Conservation (phyloP, 2,113 vertebrate species). For the Notiomystis cincta region DNA sequence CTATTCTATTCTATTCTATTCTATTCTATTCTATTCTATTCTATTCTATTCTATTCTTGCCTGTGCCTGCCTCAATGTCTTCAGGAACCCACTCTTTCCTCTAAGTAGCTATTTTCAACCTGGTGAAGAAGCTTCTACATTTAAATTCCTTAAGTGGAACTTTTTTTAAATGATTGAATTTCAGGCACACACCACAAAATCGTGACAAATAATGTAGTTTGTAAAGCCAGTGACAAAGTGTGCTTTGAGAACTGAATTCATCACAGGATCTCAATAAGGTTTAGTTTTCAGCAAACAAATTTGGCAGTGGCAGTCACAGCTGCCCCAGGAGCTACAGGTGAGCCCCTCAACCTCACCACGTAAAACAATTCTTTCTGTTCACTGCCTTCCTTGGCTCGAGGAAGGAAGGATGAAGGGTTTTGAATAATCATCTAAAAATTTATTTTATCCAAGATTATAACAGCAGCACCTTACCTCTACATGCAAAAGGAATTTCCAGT, state of each 20-base stretch:
- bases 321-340: neutral
- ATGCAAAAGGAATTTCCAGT: neutral
- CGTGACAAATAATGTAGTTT: neutral
- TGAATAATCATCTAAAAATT: neutral
- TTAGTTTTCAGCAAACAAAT: neutral
- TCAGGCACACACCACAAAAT: neutral
- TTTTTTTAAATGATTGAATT: neutral
- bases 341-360: neutral
- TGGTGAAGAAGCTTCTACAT: neutral
- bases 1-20: neutral
- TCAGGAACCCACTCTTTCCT: neutral
- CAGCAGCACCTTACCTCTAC: neutral
- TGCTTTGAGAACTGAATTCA: neutral
- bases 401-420: neutral
- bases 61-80: neutral
- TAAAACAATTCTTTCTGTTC: neutral
- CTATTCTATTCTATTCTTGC: neutral
- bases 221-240: neutral
- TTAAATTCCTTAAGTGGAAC: neutral
- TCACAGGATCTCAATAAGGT: rapidly evolving
- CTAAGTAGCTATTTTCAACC: neutral
- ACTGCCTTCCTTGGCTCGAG: neutral
- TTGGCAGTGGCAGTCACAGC: neutral
- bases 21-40: no score
- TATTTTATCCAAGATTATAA: neutral